Conservation (phyloP, 2,113 vertebrate species). For the Pelvicachromis taeniatus region DNA sequence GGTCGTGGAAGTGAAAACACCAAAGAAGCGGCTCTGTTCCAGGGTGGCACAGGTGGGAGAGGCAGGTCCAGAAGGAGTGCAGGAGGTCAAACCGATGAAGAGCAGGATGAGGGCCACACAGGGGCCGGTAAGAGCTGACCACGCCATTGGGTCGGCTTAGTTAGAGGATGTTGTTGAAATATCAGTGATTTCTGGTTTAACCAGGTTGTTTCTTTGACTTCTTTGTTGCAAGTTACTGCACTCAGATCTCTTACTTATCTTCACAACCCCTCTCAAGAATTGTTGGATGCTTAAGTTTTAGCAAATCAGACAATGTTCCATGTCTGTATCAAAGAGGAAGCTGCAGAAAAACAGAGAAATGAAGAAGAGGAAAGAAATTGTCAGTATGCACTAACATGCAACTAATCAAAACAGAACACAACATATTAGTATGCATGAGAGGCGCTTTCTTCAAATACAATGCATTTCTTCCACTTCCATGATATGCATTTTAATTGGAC, state of each 20-base stretch:
- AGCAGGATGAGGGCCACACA: slow-evolving; percentile 61
- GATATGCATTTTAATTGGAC: slow-evolving; percentile 26
- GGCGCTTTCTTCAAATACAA: not conserved
- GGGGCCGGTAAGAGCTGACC: slow-evolving; percentile 47
- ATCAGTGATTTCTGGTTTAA: slow-evolving; percentile 1
- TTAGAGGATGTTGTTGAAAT: not conserved
- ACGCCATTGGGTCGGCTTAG: slow-evolving; percentile 62
- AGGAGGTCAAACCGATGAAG: slow-evolving; percentile 53
- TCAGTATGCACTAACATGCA: not conserved
- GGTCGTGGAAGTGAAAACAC: slow-evolving; percentile 85
- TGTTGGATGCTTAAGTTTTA: slow-evolving; percentile 41
- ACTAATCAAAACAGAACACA: not conserved
- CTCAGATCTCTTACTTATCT: slow-evolving; percentile 42
- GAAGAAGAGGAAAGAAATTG: not conserved
- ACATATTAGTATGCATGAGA: not conserved
- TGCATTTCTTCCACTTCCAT: not conserved
- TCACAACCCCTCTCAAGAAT: slow-evolving; percentile 22
- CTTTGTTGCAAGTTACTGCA: slow-evolving; percentile 55
- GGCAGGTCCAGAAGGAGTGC: slow-evolving; percentile 75
- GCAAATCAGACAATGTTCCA: slow-evolving; percentile 30
- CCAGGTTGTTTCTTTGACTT: slow-evolving; percentile 16
- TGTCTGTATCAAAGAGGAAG: slow-evolving; percentile 27
- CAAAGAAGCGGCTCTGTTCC: slow-evolving; percentile 96
- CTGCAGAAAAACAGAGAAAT: slow-evolving; percentile 34
- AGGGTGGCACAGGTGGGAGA: slow-evolving; percentile 86